A percentile compares a stretch with the other conserved stretches of the same genome.
These are phyloP conservation scores for Scolanthus callimorphus DNA, from an alignment of 92 coral and sea anemone genomes.

Conservation along the genomic window DNA sequence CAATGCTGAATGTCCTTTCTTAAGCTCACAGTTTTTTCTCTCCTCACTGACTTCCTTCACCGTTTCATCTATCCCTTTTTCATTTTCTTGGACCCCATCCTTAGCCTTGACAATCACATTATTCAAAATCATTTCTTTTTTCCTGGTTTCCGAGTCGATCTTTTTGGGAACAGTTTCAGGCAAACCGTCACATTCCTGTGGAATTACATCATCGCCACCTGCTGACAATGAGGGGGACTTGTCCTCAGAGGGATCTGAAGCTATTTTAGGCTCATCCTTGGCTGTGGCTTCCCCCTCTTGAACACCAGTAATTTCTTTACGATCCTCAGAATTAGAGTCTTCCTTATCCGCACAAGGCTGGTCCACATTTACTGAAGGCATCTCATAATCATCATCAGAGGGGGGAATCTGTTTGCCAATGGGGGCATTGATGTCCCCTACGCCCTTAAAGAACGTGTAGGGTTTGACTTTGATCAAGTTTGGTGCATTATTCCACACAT, in stretches of 20 bases:
- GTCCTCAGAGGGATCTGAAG: not conserved
- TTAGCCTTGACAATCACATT: not conserved
- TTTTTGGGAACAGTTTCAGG: too few species aligned
- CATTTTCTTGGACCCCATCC: not conserved
- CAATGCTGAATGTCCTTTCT: too few species aligned
- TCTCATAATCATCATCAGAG: slow-evolving; percentile 11
- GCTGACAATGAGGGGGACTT: not conserved
- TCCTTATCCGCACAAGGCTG: not conserved
- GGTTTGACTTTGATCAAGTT: slow-evolving; percentile 90
- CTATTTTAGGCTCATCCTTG: not conserved
- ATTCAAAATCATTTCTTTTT: too few species aligned
- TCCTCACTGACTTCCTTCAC: too few species aligned
- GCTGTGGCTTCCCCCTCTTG: not conserved
- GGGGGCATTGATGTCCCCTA: slow-evolving; percentile 99
- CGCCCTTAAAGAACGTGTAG: slow-evolving; percentile 89
- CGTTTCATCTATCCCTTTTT: not conserved
- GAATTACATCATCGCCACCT: not conserved
- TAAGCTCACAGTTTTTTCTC: not conserved
- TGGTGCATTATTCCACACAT: slow-evolving; percentile 94
- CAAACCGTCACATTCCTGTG: not conserved
- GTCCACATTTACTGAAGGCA: not conserved
- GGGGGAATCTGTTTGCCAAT: slow-evolving; percentile 45
- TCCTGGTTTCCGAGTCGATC: not conserved
- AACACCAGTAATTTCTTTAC: not conserved
- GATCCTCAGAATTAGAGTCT: not conserved